Evolutionary conservation across 2,797 vertebrate species (phyloP).

Genomic region (Tiaroga cobitis): DNA sequence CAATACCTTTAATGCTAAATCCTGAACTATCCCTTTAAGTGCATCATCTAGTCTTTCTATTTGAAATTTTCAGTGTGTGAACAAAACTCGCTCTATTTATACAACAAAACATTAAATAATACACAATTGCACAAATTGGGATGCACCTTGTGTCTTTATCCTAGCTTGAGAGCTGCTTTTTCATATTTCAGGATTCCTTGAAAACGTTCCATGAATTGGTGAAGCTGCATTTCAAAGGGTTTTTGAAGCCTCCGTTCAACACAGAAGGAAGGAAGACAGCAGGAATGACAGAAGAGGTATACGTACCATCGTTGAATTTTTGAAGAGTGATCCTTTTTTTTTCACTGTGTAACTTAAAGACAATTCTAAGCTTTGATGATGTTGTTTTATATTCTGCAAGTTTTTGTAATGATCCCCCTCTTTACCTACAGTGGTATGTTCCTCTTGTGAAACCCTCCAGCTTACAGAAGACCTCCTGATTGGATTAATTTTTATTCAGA

Average conservation of each 20-base stretch:
- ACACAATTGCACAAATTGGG: neutral
- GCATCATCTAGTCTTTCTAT: neutral
- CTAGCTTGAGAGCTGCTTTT: neutral
- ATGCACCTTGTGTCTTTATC: neutral
- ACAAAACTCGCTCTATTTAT: neutral
- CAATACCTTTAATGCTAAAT: too few species aligned
- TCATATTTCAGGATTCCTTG: conserved; percentile 65
- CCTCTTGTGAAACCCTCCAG: conserved; percentile 71
- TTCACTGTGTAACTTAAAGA: neutral
- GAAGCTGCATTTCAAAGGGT: conserved; percentile 72
- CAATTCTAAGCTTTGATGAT: neutral
- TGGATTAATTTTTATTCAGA: neutral
- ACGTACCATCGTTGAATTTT: neutral
- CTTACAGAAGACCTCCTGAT: conserved; percentile 48
- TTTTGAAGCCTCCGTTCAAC: conserved; percentile 75
- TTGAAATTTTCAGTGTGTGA: neutral
- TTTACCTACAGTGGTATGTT: conserved; percentile 69
- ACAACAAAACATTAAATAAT: neutral
- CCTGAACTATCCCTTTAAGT: too few species aligned
- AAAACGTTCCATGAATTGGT: conserved; percentile 72
- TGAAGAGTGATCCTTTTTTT: too few species aligned
- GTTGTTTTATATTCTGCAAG: neutral
- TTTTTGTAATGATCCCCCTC: neutral
- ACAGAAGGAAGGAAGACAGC: conserved; percentile 70
- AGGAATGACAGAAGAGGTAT: conserved; percentile 74